A percentile compares a stretch with the other conserved stretches of the same genome.
These are phyloP conservation scores for Spialia ferax DNA, from an alignment of 2,888 invertebrate genomes.

Conservation along the genomic window DNA sequence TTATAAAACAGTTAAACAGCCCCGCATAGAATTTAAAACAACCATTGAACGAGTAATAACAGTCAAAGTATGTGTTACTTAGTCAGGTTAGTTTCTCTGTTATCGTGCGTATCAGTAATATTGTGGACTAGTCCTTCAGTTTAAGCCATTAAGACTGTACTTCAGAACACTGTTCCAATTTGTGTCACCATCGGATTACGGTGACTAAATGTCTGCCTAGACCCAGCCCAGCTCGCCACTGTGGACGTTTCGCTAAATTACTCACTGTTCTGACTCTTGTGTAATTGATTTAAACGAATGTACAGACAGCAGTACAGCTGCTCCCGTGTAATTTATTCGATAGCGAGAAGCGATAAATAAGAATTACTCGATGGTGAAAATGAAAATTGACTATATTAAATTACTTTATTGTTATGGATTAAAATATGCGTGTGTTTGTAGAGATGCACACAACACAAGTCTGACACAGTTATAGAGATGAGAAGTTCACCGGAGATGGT, in stretches of 20 bases:
- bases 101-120: neutral
- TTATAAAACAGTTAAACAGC: too few relatives aligned
- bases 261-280: conserved; percentile 9
- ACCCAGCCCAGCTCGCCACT: conserved; percentile 18
- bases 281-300: conserved; percentile 47
- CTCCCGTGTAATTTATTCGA: neutral
- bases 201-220: conserved; percentile 47
- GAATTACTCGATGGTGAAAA: neutral
- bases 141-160: neutral
- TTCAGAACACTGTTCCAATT: conserved; percentile 40
- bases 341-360: neutral
- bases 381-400: neutral
- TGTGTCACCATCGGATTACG: conserved; percentile 49
- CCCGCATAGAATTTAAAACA: too few relatives aligned
- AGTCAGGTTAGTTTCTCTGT: neutral
- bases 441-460: too few relatives aligned
- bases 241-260: conserved; percentile 33
- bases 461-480: too few relatives aligned
- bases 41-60: too few relatives aligned
- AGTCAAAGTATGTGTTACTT: too few relatives aligned
- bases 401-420: neutral
- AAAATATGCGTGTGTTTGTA: neutral
- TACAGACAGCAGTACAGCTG: conserved; percentile 14
- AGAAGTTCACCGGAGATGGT: too few relatives aligned
- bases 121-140: neutral